Evolutionary conservation across 2,113 vertebrate species (phyloP).

Genomic region (Hippocampus zosterae): DNA sequence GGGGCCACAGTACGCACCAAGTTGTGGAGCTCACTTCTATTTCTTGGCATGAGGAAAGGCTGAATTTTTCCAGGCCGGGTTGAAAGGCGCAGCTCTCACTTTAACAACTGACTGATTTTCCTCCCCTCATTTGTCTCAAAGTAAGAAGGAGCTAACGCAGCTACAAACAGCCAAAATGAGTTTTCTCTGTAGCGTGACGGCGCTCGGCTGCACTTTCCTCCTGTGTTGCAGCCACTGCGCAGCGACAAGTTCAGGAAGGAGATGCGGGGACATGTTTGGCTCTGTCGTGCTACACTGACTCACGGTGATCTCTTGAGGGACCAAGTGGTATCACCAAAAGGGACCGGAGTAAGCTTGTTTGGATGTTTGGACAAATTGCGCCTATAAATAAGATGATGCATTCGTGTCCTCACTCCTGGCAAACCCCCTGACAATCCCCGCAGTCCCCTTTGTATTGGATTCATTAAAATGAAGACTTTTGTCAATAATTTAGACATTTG

Average conservation of each 20-base stretch:
- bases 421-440: conserved; percentile 38
- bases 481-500: conserved; percentile 58
- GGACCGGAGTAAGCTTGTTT: conserved; percentile 1
- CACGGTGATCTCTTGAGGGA: conserved; percentile 12
- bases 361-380: conserved; percentile 12
- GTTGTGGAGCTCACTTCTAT: background rate
- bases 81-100: conserved; percentile 5
- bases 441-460: conserved; percentile 42
- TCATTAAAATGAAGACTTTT: conserved; percentile 59
- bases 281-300: conserved; percentile 9
- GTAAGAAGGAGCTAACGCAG: conserved; percentile 8
- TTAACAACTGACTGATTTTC: conserved; percentile 7
- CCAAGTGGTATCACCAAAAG: background rate
- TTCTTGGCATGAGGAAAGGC: background rate
- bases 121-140: conserved; percentile 11
- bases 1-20: background rate
- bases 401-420: conserved; percentile 31
- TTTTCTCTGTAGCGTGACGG: conserved; percentile 7
- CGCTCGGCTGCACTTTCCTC: conserved; percentile 4
- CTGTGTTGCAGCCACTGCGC: background rate
- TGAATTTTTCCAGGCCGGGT: background rate
- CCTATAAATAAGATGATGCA: conserved; percentile 23
- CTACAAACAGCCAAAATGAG: conserved; percentile 7
- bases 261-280: conserved; percentile 7
- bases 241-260: conserved; percentile 4